Evolutionary conservation across 2,888 invertebrate species (phyloP), one percentile per base, ranked within the genome.

Genomic region (Sarcophaga caerulescens): DNA sequence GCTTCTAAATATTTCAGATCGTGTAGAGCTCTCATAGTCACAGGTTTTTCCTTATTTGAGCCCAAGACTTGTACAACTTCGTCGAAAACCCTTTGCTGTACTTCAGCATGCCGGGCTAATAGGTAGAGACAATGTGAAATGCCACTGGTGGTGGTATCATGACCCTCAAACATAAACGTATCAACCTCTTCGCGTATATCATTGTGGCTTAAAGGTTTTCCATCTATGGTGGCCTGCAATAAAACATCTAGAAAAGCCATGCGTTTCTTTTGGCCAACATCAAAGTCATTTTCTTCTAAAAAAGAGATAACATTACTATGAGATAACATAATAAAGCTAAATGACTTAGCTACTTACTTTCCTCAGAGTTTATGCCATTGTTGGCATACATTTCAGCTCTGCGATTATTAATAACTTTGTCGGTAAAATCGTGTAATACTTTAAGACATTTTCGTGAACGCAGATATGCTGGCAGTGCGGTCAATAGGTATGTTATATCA

Each of bases 171-270:
- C 90, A 91, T 90, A 44, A 96, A 96, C 0, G 96, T 96, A 87
- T 96, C 95, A 0, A 96, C 95, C 93, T 96, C 95, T 90, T 96
- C 95, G 74, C 95, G 93, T 10, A 96, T 94, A 77, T 94, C 94
- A 19, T 94, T 92, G 70, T 95, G 94, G 8, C 94, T 93, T 68
- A 96, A 92, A 4, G 94, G 94, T 35, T 80, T 69, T 52, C 94
- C 91, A 2, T 95, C 95, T 1, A 94, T 92, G 84, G 94, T 94
- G 2, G 95, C 93, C 78, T 95, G 93, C 14, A 96, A 90, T 6
- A 96, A 91, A 47, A 96, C 92, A 93, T 96, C 96, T 88, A 96
- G 91, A 89, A 96, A 95, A 0, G 95, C 95, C 89, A 95, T 94
- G 89, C 94, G 95, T 88, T 95, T 95, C 89, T 94, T 95, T 44